Base-by-base conservation (phyloP, 2,888 invertebrate genomes). In the Spodoptera picta region DNA sequence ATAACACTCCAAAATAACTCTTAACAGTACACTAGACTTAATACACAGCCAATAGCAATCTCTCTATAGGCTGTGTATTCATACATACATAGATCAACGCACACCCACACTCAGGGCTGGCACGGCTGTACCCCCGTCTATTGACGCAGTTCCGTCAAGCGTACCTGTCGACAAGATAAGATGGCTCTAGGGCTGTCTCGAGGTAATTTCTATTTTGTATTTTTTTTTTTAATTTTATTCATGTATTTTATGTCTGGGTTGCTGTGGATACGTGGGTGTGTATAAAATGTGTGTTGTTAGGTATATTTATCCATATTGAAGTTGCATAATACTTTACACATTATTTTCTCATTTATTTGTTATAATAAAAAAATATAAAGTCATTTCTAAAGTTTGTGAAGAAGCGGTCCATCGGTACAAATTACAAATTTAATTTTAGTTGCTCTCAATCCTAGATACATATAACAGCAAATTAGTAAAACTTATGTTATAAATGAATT, bases 81-180 rank as follows among this genome's bases (percentile, higher is more conserved):
- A 36, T 9, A 62, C 48, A 60, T 31, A 51, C 43, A 19, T 14
- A 41, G 48, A 59, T 47, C 44, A 55, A 55, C 50, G 46, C 63
- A 60, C 58, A 60, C 55, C 62, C 43, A 59, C 55, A 54, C 56
- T 65, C 50, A 59, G 19, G 6, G 47, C 36, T 24, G 36, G 41
- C 23, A 46, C 2, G 9, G 73, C 82, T 78, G 81, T 80, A 65
- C 46, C 60, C 60, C 64, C 43, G 78, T 83, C 88, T 92, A 92
- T 92, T 92, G 92, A 92, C 89, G 89, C 72, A 87, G 86, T 77
- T 76, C 83, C 87, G 87, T 90, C 90, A 91, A 89, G 89, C 91
- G 89, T 89, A 86, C 86, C 85, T 88, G 86, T 85, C 85, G 81
- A 74, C 80, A 77, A 89, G 91, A 91, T 90, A 91, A 90, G 87